phyloP scores from a whole-genome alignment of 2,113 vertebrate genomes.

The Casuarius casuarius region DNA sequence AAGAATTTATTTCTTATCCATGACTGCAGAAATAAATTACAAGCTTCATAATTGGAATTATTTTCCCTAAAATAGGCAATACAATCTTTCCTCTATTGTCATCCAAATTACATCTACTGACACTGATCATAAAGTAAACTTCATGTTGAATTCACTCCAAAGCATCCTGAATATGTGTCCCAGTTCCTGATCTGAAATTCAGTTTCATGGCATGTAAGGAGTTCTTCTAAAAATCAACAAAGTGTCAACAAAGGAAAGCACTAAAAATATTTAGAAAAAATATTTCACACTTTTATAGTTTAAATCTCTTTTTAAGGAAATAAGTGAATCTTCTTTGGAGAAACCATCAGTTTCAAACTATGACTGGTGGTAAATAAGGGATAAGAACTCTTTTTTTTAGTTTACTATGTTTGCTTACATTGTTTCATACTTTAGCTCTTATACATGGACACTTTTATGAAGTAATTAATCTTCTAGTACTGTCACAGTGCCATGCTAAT shows the following conservation, averaged over 20 bases:
- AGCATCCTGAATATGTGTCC: neutral
- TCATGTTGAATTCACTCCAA: neutral
- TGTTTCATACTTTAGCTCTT: neutral
- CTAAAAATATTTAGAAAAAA: neutral
- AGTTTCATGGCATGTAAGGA: neutral
- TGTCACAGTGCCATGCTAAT: neutral
- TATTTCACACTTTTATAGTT: neutral
- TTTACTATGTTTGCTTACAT: neutral
- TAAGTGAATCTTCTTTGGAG: neutral
- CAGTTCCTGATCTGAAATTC: constrained; percentile 11
- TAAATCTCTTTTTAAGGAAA: neutral
- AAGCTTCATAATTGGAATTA: neutral
- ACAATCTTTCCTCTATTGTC: neutral
- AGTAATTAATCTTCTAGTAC: neutral
- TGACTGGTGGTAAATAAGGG: neutral
- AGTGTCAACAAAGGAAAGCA: neutral
- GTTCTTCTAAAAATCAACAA: neutral
- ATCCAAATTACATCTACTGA: neutral
- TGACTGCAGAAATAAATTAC: neutral
- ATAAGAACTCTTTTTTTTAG: neutral
- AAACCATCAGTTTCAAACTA: neutral
- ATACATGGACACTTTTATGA: neutral
- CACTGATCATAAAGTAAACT: neutral
- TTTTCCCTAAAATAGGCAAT: constrained; percentile 24
- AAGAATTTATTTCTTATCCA: neutral